Evolutionary conservation across 2,113 vertebrate genomes (phyloP).

Genomic region (Felis catus): DNA sequence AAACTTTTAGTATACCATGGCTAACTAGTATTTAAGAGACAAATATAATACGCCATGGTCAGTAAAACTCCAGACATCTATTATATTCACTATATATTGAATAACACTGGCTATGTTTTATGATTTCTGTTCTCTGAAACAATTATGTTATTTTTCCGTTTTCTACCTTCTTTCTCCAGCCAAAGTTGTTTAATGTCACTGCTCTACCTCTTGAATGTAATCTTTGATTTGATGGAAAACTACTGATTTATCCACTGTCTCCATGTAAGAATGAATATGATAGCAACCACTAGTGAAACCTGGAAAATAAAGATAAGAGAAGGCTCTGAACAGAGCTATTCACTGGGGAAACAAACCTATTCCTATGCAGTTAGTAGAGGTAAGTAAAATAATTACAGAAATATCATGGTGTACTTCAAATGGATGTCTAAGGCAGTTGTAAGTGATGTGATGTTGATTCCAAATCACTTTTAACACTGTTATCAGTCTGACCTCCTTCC

Average conservation of each 20-base stretch:
- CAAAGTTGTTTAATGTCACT: constrained; percentile 50
- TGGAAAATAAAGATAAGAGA: constrained; percentile 87
- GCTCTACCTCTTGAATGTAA: constrained; percentile 55
- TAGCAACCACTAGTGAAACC: constrained; percentile 80
- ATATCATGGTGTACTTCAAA: constrained; percentile 61
- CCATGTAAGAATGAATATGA: constrained; percentile 73
- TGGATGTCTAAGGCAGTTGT: constrained; percentile 53
- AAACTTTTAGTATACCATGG: not conserved
- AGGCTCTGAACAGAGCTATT: constrained; percentile 72
- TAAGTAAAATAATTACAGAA: constrained; percentile 66
- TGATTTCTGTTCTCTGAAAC: constrained; percentile 52
- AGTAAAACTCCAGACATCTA: not conserved
- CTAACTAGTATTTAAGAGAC: not conserved
- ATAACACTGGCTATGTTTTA: not conserved
- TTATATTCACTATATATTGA: not conserved
- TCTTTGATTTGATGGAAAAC: constrained; percentile 71
- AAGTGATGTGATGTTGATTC: constrained; percentile 35
- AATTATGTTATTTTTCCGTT: constrained; percentile 34
- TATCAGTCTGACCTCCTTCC: constrained; percentile 63
- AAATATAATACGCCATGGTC: not conserved
- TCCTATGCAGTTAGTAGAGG: constrained; percentile 67
- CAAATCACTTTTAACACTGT: constrained; percentile 61
- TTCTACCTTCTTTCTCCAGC: constrained; percentile 20
- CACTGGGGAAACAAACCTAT: constrained; percentile 78
- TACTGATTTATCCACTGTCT: constrained; percentile 74